Evolutionary conservation across 1,140 invertebrate species (phyloP).

Genomic region (Diuraphis noxia): DNA sequence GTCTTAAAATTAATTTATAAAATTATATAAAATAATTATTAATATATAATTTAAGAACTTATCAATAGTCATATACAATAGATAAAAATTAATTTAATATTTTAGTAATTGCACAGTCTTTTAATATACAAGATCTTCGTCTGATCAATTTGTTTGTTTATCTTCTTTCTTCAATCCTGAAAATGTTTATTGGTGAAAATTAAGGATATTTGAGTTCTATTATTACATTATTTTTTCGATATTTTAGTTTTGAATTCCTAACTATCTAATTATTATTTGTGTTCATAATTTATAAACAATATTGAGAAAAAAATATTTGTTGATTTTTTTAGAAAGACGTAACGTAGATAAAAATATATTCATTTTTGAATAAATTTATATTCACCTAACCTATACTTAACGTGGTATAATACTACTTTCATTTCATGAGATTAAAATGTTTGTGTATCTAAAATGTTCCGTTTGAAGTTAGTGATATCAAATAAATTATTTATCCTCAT

Average conservation of each 20-base stretch:
- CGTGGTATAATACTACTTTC: background rate
- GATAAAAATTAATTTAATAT: background rate
- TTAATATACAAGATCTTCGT: background rate
- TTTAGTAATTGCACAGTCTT: conserved; percentile 42
- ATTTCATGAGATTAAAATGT: conserved; percentile 1
- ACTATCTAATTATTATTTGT: background rate
- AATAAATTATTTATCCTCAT: background rate
- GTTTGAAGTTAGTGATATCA: background rate
- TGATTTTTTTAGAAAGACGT: too few species aligned
- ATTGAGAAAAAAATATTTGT: too few species aligned
- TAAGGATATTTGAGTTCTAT: background rate
- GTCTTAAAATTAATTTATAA: background rate
- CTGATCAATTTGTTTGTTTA: background rate
- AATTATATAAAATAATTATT: background rate
- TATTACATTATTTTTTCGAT: too few species aligned
- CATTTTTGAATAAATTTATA: background rate
- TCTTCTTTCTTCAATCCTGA: conserved; percentile 40
- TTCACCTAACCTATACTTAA: background rate
- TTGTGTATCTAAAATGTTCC: background rate
- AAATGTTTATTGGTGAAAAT: background rate
- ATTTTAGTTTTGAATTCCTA: background rate
- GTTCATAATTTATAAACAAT: background rate
- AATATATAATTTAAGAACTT: background rate
- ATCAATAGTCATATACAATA: background rate
- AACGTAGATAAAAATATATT: background rate